A percentile compares a stretch with the other conserved stretches of the same genome.
Evolutionary conservation across 2,797 vertebrate genomes (phyloP).

Genomic region (Pachyuromys duprasi): DNA sequence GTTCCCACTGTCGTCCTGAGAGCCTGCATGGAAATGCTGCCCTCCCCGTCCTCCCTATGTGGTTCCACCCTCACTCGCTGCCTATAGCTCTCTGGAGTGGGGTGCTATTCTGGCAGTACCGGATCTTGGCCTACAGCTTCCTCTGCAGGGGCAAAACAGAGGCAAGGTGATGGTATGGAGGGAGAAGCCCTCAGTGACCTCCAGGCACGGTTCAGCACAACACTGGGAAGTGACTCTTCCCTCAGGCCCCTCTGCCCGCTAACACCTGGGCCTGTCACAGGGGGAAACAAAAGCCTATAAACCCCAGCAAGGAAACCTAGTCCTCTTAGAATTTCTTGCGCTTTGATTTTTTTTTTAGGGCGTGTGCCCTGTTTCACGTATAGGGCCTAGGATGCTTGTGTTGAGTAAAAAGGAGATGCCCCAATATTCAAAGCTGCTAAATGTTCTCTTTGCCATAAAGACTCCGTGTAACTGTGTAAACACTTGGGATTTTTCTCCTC

Average conservation of each 20-base stretch:
- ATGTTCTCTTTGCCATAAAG: constrained; percentile 89
- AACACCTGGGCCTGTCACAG: constrained; percentile 71
- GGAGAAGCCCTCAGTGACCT: constrained; percentile 19
- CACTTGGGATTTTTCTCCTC: constrained; percentile 87
- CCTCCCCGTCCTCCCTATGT: constrained; percentile 14
- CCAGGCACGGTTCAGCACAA: constrained; percentile 81
- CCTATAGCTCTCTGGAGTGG: constrained; percentile 49
- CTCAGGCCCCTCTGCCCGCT: constrained; percentile 54
- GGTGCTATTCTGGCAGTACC: constrained; percentile 34
- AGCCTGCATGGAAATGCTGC: constrained; percentile 83
- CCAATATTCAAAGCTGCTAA: constrained; percentile 87
- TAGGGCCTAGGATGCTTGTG: constrained; percentile 86
- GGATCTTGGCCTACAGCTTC: constrained; percentile 36
- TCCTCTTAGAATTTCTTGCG: constrained; percentile 74
- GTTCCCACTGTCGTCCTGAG: constrained; percentile 61
- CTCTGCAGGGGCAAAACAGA: constrained; percentile 16
- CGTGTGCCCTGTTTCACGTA: constrained; percentile 78
- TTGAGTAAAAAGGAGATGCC: constrained; percentile 85
- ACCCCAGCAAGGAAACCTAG: constrained; percentile 69
- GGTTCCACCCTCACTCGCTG: constrained; percentile 18
- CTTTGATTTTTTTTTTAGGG: constrained; percentile 78
- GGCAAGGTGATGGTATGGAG: neutral
- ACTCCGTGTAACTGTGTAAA: constrained; percentile 87
- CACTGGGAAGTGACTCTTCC: constrained; percentile 61
- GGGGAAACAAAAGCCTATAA: constrained; percentile 49